Evolutionary conservation across 2,113 vertebrate genomes (phyloP), one percentile per base, ranked within the genome.

Genomic region (Naja naja): DNA sequence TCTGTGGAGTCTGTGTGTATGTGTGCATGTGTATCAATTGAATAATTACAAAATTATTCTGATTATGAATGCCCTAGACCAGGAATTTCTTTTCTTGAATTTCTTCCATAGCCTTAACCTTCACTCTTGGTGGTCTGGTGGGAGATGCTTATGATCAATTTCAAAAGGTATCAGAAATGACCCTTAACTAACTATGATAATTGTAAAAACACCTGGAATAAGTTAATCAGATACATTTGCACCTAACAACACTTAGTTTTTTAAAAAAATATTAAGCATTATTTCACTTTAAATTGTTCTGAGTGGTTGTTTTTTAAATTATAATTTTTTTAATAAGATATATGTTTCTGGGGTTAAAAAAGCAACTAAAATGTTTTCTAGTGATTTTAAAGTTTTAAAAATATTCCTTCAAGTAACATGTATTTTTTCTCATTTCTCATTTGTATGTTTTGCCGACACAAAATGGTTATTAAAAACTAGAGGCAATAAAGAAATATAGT

Each of bases 401-500:
- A 91, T 91, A 74, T 52, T 88, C n/a, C 74, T 87, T 2, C 45
- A 87, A 56, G 85, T 39, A 60, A 34, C 60, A 87, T 43, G 27
- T 4, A 53, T 88, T 16, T 39, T 88, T 49, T n/a, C 20, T 53
- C 10, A 64, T 39, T 22, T 25, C 87, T 85, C 4, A 9, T 43
- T 92, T 1, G 9, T 3, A n/a, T 64, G 94, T 92, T 56, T 55
- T 23, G 89, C 88, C 47, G 45, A 86, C 93, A 96, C 85, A 12
- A 43, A 92, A 5, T 9, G 55, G 53, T 20, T 91, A 89, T 90
- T 89, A 0, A 3, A 91, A 90, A 10, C 52, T 52, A 94, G 85
- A 94, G 9, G 16, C 95, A 93, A 94, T 93, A 18, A 49, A 89
- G 23, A 27, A 89, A n/a, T 27, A 86, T 92, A 94, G 90, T 94